Evolutionary conservation across 1,140 invertebrate genomes (phyloP).

Genomic region (Sminthurinus signatus): DNA sequence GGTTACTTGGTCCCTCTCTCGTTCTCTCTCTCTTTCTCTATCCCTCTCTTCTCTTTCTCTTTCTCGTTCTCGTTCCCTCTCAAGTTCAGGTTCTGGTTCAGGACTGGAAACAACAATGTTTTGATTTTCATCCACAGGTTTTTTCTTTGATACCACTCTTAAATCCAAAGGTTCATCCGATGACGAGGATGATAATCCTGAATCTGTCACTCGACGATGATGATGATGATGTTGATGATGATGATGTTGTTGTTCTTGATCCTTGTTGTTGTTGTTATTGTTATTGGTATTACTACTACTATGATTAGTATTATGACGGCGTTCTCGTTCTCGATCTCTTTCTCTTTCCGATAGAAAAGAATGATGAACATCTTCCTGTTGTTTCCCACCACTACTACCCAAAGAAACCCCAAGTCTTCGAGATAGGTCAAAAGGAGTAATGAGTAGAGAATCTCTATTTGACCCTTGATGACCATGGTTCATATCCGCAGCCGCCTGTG

Average conservation of each 20-base stretch:
- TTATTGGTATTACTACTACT: not conserved
- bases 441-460: conserved; percentile 17
- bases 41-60: too few relatives aligned
- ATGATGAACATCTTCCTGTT: not conserved
- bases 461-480: not conserved
- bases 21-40: too few relatives aligned
- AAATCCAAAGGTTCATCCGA: conserved; percentile 72
- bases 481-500: not conserved
- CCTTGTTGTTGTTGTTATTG: not conserved
- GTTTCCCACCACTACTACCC: too few relatives aligned
- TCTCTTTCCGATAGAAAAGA: too few relatives aligned
- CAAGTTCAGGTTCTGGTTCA: conserved; percentile 42
- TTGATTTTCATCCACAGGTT: conserved; percentile 67
- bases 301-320: too few relatives aligned
- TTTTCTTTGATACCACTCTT: conserved; percentile 71
- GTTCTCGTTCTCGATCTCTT: too few relatives aligned
- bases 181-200: conserved; percentile 5
- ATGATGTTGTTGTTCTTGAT: not conserved
- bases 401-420: too few relatives aligned
- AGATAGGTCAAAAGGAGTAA: conserved; percentile 35
- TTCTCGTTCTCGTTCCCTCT: too few relatives aligned
- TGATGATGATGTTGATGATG: conserved; percentile 9
- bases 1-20: too few relatives aligned
- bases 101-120: conserved; percentile 50
- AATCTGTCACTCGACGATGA: conserved; percentile 4